These are phyloP conservation scores for Acanthisitta chloris DNA, from an alignment of 2,113 vertebrate genomes.

Conservation along the genomic window DNA sequence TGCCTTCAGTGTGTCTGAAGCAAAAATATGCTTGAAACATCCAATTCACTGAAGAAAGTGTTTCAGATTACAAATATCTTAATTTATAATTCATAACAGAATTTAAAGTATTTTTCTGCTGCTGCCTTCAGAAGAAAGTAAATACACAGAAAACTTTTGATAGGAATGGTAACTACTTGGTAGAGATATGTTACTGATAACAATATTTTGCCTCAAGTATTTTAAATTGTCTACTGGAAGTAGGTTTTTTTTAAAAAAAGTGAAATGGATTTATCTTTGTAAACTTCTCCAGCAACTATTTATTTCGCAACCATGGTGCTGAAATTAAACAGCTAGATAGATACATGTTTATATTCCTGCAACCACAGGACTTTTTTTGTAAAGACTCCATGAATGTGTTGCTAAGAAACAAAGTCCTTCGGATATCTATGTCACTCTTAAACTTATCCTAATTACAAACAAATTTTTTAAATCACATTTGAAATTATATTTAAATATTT, in stretches of 20 bases:
- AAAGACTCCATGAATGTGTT: background rate
- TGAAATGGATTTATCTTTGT: background rate
- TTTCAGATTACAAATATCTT: background rate
- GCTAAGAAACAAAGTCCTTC: background rate
- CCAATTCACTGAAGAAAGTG: background rate
- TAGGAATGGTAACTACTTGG: background rate
- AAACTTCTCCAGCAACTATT: slow-evolving; percentile 19
- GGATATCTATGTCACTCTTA: background rate
- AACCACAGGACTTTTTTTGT: background rate
- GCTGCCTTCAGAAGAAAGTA: background rate
- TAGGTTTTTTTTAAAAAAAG: background rate
- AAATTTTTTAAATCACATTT: background rate
- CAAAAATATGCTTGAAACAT: background rate
- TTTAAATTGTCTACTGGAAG: background rate
- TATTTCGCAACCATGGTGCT: slow-evolving; percentile 53
- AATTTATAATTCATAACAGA: background rate
- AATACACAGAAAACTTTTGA: background rate
- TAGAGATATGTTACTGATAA: background rate
- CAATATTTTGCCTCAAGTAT: background rate
- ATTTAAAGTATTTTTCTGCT: background rate
- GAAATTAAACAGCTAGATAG: slow-evolving; percentile 17
- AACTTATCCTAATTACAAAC: background rate
- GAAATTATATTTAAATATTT: background rate
- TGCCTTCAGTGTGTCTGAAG: background rate
- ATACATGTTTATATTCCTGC: background rate